Evolutionary conservation across 2,113 vertebrate species (phyloP), one percentile per base, ranked within the genome.

Genomic region (Apodemus speciosus): DNA sequence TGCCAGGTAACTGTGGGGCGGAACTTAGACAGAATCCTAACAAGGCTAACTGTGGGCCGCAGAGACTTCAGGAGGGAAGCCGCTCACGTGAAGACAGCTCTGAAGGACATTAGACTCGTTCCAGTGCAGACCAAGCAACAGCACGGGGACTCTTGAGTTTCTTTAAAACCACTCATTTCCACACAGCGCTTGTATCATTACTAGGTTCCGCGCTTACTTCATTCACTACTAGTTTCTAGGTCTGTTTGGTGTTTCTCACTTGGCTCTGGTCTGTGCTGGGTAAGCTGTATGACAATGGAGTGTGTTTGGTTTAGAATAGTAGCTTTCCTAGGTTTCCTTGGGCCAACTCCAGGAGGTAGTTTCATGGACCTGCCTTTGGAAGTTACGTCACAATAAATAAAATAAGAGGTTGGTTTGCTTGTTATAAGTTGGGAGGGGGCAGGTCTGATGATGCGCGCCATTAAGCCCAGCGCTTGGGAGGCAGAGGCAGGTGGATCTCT

Each of bases 371-470:
- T 32, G 27, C 58, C 49, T 90, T 88, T 88, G 51, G n/a, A 64
- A 71, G n/a, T 76, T 76, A 86, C 62, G 91, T 80, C 88, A 43
- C 38, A 79, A 40, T 75, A 46, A 51, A 90, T 38, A 56, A 88
- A 88, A 64, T 8, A 73, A 21, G 62, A 60, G 3, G 8, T 86
- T 95, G 66, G 23, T 80, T 43, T 64, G 62, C 27, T 32, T 11
- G 4, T 64, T 64, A 4, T 32, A 64, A 14, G 64, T 66, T 66
- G 30, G 20, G 32, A 20, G 30, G 9, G 6, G 32, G 20, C 4
- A 23, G 49, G 32, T n/a, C 20, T 6, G 20, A 6, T n/a, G 32
- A 13, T 0, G 0, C 1, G 56, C 1, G 11, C 35, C 10, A 38
- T 38, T 56, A 56, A 80, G n/a, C 18, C 51, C 9, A 79, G 51